A percentile compares a stretch with the other conserved stretches of the same genome.
Evolutionary conservation across 2,797 vertebrate genomes (phyloP).

Genomic region (Oceanodroma leucorhoa): DNA sequence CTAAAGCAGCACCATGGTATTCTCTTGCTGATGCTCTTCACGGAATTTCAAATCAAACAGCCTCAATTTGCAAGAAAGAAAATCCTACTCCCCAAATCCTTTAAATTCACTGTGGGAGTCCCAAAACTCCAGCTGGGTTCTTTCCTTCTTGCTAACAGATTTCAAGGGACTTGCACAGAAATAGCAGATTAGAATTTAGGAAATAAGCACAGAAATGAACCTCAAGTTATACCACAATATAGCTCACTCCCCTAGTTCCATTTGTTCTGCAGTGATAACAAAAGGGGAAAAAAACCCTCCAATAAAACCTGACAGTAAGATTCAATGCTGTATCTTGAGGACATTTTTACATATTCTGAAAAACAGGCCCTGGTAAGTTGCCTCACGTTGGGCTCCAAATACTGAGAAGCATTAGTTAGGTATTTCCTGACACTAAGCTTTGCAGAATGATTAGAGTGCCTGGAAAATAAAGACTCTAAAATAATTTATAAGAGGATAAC

Average conservation of each 20-base stretch:
- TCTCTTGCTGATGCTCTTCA: neutral
- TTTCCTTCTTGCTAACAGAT: neutral
- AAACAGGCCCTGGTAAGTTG: neutral
- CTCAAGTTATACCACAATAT: neutral
- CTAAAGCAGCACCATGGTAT: neutral
- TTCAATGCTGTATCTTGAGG: neutral
- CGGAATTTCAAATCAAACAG: constrained; percentile 20
- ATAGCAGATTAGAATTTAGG: neutral
- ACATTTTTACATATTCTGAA: neutral
- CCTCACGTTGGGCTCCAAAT: neutral
- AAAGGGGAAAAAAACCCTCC: neutral
- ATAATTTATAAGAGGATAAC: neutral
- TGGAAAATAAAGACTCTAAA: neutral
- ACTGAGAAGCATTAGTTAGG: neutral
- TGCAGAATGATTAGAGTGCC: neutral
- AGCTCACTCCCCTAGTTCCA: neutral
- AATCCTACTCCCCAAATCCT: neutral
- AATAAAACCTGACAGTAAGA: neutral
- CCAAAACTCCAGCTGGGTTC: constrained; percentile 1
- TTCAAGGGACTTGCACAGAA: constrained; percentile 27
- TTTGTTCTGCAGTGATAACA: neutral
- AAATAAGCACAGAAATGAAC: neutral
- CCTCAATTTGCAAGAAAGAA: neutral
- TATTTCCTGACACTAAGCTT: neutral
- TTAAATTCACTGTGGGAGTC: neutral